Evolutionary conservation across 2,113 vertebrate species (phyloP).

Genomic region (Pedetes capensis): DNA sequence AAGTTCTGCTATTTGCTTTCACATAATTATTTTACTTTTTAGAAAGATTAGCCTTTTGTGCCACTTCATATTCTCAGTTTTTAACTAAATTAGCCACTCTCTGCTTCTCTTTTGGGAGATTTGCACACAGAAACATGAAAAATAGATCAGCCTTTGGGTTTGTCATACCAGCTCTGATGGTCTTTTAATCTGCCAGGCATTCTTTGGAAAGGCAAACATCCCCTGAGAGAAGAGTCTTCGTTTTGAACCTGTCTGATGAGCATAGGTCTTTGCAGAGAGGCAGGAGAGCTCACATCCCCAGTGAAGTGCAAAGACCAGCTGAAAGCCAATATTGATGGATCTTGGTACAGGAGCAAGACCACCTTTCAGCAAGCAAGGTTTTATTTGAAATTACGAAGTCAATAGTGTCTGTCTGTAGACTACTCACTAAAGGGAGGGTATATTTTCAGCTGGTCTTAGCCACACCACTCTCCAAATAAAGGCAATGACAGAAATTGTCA

Average conservation of each 20-base stretch:
- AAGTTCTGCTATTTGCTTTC: background rate
- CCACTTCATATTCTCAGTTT: background rate
- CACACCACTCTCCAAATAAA: slow-evolving; percentile 11
- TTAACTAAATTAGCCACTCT: slow-evolving; percentile 12
- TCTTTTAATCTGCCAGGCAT: slow-evolving; percentile 1
- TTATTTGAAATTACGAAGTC: slow-evolving; percentile 31
- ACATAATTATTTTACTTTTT: slow-evolving; percentile 10
- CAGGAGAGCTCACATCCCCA: background rate
- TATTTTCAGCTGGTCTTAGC: background rate
- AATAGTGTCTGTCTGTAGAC: slow-evolving; percentile 18
- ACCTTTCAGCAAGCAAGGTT: background rate
- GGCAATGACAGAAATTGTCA: slow-evolving; percentile 7
- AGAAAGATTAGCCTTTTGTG: background rate
- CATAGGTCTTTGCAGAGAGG: background rate
- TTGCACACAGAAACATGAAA: slow-evolving; percentile 14
- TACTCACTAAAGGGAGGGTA: slow-evolving; percentile 14
- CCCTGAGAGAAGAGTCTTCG: background rate
- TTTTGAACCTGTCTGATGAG: background rate
- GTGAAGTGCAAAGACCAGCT: background rate
- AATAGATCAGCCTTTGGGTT: background rate
- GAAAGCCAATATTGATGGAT: background rate
- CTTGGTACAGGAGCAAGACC: background rate
- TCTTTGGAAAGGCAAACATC: slow-evolving; percentile 47
- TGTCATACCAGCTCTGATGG: background rate
- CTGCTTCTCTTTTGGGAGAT: slow-evolving; percentile 22